phyloP scores from a whole-genome alignment of 2,113 vertebrate species.

The Campylomormyrus tamandua region DNA sequence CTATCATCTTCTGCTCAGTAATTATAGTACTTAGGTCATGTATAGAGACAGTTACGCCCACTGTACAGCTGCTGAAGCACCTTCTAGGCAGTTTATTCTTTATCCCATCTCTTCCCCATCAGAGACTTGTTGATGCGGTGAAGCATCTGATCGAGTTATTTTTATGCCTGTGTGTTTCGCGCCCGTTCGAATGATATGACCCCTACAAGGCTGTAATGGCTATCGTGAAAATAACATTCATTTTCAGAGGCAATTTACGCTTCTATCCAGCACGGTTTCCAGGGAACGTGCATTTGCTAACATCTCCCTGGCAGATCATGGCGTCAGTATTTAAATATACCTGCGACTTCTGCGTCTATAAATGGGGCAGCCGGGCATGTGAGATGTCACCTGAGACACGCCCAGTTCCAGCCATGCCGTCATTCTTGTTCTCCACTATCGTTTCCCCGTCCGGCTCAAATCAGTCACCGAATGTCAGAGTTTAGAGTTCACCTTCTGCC shows the following conservation, averaged over 20 bases:
- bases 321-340: neutral
- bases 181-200: neutral
- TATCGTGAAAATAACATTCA: neutral
- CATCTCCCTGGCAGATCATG: neutral
- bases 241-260: neutral
- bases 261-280: neutral
- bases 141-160: neutral
- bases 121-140: neutral
- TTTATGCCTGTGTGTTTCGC: neutral
- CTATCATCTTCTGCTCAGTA: neutral
- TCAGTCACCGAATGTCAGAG: neutral
- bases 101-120: neutral
- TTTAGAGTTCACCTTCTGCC: neutral
- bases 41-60: neutral
- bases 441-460: neutral
- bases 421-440: neutral
- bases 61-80: neutral
- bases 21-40: neutral
- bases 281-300: neutral
- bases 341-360: neutral
- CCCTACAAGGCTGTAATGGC: neutral
- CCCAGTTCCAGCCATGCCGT: neutral
- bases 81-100: neutral
- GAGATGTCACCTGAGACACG: neutral
- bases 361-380: neutral